Percentiles rank a stretch among this genome's conserved stretches.
phyloP scores from a whole-genome alignment of 1,140 invertebrate genomes.

The Cheumatopsyche charites region DNA sequence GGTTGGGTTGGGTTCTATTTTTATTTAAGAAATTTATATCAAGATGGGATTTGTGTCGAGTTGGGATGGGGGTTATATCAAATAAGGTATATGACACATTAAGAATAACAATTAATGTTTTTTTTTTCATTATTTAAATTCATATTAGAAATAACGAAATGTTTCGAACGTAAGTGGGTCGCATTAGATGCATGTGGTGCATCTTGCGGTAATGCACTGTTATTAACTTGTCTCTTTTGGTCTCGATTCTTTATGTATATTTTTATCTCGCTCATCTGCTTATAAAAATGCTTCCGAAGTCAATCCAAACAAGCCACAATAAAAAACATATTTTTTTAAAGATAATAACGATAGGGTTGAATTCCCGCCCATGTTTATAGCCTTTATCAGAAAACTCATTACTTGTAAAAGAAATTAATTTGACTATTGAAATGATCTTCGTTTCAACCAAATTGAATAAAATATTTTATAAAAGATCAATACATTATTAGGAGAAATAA shows the following conservation, averaged over 20 bases:
- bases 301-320: constrained; percentile 46
- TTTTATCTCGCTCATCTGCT: constrained; percentile 23
- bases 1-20: no score
- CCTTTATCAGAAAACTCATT: constrained; percentile 20
- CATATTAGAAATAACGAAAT: constrained; percentile 3
- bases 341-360: constrained; percentile 46
- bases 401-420: no score
- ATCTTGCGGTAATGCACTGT: constrained; percentile 38
- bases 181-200: constrained; percentile 39
- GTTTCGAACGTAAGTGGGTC: background rate
- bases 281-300: constrained; percentile 32
- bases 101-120: no score
- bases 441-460: no score
- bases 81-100: no score
- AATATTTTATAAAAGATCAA: no score
- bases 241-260: background rate
- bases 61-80: no score
- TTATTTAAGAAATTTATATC: no score
- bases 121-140: no score
- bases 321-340: constrained; percentile 45
- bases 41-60: no score
- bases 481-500: no score
- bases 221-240: constrained; percentile 33
- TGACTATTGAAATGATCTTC: no score
- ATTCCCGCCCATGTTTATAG: constrained; percentile 43